Evolutionary conservation across 2,888 invertebrate species (phyloP).

Genomic region (Drosophila helvetica): DNA sequence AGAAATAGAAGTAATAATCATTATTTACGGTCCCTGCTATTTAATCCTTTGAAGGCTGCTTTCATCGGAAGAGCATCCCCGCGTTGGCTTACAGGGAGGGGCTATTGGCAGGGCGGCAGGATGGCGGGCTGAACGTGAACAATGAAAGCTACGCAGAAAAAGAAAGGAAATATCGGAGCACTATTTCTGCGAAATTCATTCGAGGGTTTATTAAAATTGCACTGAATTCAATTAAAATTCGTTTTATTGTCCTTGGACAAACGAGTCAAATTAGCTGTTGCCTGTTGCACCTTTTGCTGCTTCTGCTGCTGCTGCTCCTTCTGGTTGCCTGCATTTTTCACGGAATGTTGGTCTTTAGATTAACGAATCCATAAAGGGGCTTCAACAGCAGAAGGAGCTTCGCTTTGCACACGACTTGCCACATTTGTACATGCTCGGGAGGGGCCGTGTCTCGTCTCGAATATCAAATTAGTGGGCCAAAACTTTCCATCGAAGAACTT

Average conservation of each 20-base stretch:
- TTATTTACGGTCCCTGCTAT: too few species aligned
- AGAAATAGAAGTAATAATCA: too few species aligned
- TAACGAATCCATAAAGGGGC: neutral
- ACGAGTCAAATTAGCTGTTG: too few species aligned
- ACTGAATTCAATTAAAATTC: neutral
- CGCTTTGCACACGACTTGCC: too few species aligned
- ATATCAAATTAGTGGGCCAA: neutral
- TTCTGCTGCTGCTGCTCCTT: neutral
- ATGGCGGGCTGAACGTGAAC: neutral
- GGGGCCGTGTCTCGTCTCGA: neutral
- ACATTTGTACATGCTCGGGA: too few species aligned
- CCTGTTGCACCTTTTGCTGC: too few species aligned
- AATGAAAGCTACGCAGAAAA: neutral
- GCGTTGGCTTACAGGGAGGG: too few species aligned
- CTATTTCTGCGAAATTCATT: neutral
- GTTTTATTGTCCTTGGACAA: neutral
- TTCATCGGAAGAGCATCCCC: too few species aligned
- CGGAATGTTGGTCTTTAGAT: neutral
- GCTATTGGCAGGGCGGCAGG: too few species aligned
- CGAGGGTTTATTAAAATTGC: neutral
- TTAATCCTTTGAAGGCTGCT: neutral
- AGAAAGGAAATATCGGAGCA: neutral
- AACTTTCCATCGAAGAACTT: neutral
- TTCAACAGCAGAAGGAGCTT: neutral
- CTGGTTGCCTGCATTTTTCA: neutral